Evolutionary conservation across 2,888 invertebrate species (phyloP).

Genomic region (Himalopsyche kuldschensis): DNA sequence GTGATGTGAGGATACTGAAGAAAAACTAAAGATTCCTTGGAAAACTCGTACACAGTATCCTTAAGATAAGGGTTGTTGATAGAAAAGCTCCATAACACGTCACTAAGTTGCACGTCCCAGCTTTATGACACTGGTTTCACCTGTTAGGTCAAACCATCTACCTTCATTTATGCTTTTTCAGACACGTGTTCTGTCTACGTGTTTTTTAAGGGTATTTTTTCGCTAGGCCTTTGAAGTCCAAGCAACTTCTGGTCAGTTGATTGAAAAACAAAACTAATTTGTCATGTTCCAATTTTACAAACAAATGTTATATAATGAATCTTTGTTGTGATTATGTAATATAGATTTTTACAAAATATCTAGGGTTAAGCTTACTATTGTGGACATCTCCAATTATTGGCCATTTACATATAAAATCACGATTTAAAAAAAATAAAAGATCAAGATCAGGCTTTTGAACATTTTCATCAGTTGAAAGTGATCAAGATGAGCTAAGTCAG

Average conservation of each 20-base stretch:
- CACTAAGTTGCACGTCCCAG: constrained; percentile 25
- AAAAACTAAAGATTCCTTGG: neutral
- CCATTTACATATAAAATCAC: no score
- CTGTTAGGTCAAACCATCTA: constrained; percentile 31
- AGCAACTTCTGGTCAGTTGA: neutral
- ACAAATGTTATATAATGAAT: no score
- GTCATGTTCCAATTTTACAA: no score
- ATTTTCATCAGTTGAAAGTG: no score
- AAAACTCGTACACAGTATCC: neutral
- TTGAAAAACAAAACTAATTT: neutral
- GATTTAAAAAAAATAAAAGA: no score
- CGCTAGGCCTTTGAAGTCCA: neutral
- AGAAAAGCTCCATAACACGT: neutral
- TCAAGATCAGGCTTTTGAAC: no score
- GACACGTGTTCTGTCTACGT: constrained; percentile 38
- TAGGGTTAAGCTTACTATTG: no score
- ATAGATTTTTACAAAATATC: no score
- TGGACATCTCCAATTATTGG: no score
- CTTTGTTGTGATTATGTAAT: no score
- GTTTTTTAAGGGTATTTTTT: constrained; percentile 9
- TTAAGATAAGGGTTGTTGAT: neutral
- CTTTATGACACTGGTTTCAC: constrained; percentile 36
- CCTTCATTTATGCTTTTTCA: constrained; percentile 36
- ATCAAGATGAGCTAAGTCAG: no score
- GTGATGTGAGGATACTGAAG: neutral